A percentile compares a stretch with the other conserved stretches of the same genome.
phyloP scores from a whole-genome alignment of 1,140 invertebrate genomes.

The Aphelinus atriplicis region DNA sequence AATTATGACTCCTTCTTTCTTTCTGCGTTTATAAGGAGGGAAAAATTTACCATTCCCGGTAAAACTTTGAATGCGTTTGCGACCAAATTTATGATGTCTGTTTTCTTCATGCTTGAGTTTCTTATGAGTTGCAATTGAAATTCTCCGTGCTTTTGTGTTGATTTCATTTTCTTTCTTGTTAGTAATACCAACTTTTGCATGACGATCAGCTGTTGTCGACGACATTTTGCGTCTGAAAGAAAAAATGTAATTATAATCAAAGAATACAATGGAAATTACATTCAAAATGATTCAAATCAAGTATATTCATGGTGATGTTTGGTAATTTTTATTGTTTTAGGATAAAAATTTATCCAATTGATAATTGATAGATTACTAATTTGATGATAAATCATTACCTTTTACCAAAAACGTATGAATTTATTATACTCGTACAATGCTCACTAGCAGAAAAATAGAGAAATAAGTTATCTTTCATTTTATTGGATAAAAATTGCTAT shows the following conservation, averaged over 20 bases:
- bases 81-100: slow-evolving; percentile 61
- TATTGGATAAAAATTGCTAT: no score
- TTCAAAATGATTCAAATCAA: no score
- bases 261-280: no score
- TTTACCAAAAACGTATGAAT: no score
- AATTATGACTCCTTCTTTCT: slow-evolving; percentile 76
- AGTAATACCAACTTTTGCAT: slow-evolving; percentile 48
- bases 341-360: no score
- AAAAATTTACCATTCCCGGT: slow-evolving; percentile 63
- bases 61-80: slow-evolving; percentile 69
- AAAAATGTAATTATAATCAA: slow-evolving; percentile 8
- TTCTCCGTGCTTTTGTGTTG: slow-evolving; percentile 50
- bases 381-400: no score
- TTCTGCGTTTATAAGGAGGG: slow-evolving; percentile 72
- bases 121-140: slow-evolving; percentile 53
- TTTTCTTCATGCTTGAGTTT: slow-evolving; percentile 63
- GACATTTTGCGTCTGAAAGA: slow-evolving; percentile 49
- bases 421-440: no score
- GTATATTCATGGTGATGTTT: no score
- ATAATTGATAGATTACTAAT: no score
- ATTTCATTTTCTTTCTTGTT: slow-evolving; percentile 59
- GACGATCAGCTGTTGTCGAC: slow-evolving; percentile 55
- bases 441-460: no score
- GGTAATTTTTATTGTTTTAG: no score
- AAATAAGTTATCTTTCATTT: no score